Conservation (phyloP, 2,888 invertebrate genomes). For the Folsomia manolachei region DNA sequence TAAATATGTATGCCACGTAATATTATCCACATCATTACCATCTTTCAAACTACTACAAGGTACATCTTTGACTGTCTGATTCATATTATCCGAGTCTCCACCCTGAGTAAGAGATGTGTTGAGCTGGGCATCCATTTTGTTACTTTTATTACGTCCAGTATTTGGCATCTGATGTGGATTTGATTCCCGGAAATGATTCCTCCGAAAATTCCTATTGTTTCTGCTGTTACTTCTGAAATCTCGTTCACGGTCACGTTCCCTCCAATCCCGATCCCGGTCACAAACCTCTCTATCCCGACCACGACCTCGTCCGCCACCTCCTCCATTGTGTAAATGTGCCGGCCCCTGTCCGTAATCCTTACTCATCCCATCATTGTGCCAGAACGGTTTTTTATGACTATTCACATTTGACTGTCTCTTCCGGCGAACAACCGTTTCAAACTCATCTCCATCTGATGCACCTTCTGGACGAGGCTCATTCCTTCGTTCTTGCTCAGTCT, state of each 20-base stretch:
- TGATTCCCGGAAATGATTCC: neutral
- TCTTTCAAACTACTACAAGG: too few relatives aligned
- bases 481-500: neutral
- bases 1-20: too few relatives aligned
- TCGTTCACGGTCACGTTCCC: neutral
- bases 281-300: neutral
- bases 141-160: too few relatives aligned
- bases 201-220: neutral
- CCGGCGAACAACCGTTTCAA: neutral
- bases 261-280: neutral
- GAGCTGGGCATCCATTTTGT: too few relatives aligned
- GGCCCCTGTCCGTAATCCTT: too few relatives aligned
- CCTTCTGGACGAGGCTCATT: neutral
- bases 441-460: slow-evolving; percentile 1
- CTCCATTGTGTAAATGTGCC: too few relatives aligned
- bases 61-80: too few relatives aligned
- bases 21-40: too few relatives aligned
- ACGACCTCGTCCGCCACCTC: neutral
- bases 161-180: too few relatives aligned
- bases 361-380: neutral
- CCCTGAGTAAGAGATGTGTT: too few relatives aligned
- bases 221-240: neutral
- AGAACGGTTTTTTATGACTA: too few relatives aligned
- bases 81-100: too few relatives aligned
- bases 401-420: slow-evolving; percentile 11